Evolutionary conservation across 2,797 vertebrate species (phyloP), one percentile per base, ranked within the genome.

Genomic region (Fringilla coelebs): DNA sequence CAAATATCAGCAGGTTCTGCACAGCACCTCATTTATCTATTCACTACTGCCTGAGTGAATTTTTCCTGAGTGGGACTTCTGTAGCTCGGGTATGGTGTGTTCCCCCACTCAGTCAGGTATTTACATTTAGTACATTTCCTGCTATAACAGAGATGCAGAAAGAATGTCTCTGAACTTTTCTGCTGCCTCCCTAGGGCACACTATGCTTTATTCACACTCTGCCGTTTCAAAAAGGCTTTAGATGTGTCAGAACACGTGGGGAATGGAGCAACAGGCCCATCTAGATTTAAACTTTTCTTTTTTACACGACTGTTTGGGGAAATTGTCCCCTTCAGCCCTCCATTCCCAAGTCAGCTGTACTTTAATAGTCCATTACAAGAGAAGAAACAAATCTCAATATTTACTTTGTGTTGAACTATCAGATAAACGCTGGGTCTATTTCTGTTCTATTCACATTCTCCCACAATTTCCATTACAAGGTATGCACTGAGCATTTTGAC

Each of bases 381-480:
- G 74, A 80, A 92, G 93, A 96, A 96, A 93, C 87, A 92, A 96
- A 92, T 93, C 94, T 96, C 90, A 95, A 78, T 97, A 97, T 96
- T 96, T 96, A 96, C 94, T 96, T 96, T 93, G n/a, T 77, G 90
- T 71, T 85, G 81, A 90, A 92, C 92, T 89, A 90, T 95, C 93
- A 92, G 95, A 96, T 95, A 96, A 95, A 96, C 90, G 81, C 68
- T 94, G 51, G 48, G 93, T 94, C 96, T 96, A 96, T 95, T 96
- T 97, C 94, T 97, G 95, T 96, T 92, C 93, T 94, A 89, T 88
- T 92, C 94, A 88, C 89, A 82, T 95, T 96, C 93, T 93, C 88
- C 92, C 87, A 96, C 61, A 93, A 94, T 94, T 96, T 96, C 94
- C 94, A 96, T 96, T 95, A 96, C 92, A 95, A 95, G 91, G 88